phyloP scores from a whole-genome alignment of 1,140 invertebrate species.

The Drosophila ambigua region DNA sequence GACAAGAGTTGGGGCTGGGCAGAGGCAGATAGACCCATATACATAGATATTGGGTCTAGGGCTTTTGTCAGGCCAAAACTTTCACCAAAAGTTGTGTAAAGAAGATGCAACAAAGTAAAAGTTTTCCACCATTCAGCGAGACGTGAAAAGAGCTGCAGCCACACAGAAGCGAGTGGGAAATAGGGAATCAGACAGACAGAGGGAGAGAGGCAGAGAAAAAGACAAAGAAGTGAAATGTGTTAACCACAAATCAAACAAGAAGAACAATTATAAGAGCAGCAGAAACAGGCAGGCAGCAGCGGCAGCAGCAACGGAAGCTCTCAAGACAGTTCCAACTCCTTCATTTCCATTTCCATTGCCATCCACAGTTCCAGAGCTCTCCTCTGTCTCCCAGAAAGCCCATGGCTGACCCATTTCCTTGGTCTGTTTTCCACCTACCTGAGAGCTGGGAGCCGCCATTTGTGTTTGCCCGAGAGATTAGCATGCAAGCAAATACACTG shows the following conservation, averaged over 20 bases:
- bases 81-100: slow-evolving; percentile 47
- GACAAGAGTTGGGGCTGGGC: too few species aligned
- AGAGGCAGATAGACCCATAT: slow-evolving; percentile 9
- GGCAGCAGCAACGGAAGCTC: slow-evolving; percentile 1
- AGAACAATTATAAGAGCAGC: slow-evolving; percentile 23
- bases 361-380: not conserved
- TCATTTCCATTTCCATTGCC: slow-evolving; percentile 11
- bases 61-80: slow-evolving; percentile 40
- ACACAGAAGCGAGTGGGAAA: slow-evolving; percentile 14
- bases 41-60: slow-evolving; percentile 33
- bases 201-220: not conserved
- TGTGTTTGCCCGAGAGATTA: slow-evolving; percentile 16
- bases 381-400: not conserved
- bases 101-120: slow-evolving; percentile 57
- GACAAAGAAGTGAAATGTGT: slow-evolving; percentile 31
- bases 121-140: slow-evolving; percentile 44
- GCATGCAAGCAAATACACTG: slow-evolving; percentile 5
- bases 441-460: not conserved
- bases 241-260: slow-evolving; percentile 54
- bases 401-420: slow-evolving; percentile 40
- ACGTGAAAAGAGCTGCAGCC: slow-evolving; percentile 28
- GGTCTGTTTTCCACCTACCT: slow-evolving; percentile 13
- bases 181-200: slow-evolving; percentile 7
- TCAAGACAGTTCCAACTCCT: slow-evolving; percentile 5
- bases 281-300: not conserved